Evolutionary conservation across 2,797 vertebrate genomes (phyloP), one percentile per base, ranked within the genome.

Genomic region (Helicolenus hilgendorfi): DNA sequence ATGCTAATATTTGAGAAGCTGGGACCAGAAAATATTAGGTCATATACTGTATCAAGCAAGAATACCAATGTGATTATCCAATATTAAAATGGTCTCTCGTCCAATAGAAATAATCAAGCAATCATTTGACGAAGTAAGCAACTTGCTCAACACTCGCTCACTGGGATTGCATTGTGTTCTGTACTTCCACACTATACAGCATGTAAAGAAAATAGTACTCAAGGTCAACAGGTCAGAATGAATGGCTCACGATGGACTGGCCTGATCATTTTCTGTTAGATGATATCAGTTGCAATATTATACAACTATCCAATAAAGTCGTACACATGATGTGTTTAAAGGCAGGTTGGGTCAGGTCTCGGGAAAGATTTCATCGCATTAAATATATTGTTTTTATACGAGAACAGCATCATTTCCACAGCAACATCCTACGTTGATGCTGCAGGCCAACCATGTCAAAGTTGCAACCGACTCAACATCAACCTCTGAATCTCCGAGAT

Each of bases 391-490:
- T 36, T 4, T 36, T 36, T 36, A 36, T 36, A 36, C 36, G 15
- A 36, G 4, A 9, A 1, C 69, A 33, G 71, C 84, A 69, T 89
- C 72, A 72, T 65, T 67, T 80, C 45, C 55, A n/a, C n/a, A 20
- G 7, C 41, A 72, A 22, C 68, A 18, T 71, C 59, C 71, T 24
- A 15, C 81, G 89, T 90, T 88, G 84, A 89, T 26, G 89, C 91
- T 85, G 77, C 72, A 35, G 86, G 86, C 72, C 49, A 58, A 74
- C 65, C 56, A 1, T 33, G 73, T 65, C 72, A 67, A 78, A 82
- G 84, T 11, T 69, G n/a, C 56, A 58, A 79, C 35, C 35, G 1
- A 26, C 77, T 80, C 56, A 62, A 71, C 74, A 33, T 33, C 72
- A 22, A 49, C 59, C 27, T 72, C 41, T 10, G 24, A 72, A 85